phyloP scores from a whole-genome alignment of 2,888 invertebrate genomes.

The Chalcosyrphus nemorum region DNA sequence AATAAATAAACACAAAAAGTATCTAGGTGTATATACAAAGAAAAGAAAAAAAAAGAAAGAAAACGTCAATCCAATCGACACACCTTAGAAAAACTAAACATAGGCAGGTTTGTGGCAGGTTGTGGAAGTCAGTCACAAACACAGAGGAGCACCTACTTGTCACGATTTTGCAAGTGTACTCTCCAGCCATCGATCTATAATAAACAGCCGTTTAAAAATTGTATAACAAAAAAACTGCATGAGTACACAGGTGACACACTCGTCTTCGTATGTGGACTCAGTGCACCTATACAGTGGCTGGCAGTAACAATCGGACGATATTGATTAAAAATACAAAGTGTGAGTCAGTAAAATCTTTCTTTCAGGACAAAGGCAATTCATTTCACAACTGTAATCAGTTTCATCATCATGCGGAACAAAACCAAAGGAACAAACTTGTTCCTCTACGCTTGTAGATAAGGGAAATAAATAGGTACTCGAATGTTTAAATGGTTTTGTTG shows the following conservation, averaged over 20 bases:
- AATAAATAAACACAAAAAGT: slow-evolving; percentile 58
- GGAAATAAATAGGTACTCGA: neutral
- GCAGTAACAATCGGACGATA: slow-evolving; percentile 25
- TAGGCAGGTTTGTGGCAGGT: slow-evolving; percentile 54
- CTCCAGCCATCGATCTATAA: slow-evolving; percentile 53
- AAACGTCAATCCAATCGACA: slow-evolving; percentile 56
- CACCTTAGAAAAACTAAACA: slow-evolving; percentile 60
- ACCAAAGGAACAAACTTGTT: too few species aligned
- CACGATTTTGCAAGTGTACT: slow-evolving; percentile 68
- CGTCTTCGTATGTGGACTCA: neutral
- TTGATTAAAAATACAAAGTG: slow-evolving; percentile 19
- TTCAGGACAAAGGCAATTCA: slow-evolving; percentile 30
- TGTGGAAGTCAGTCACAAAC: slow-evolving; percentile 39
- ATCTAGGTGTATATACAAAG: slow-evolving; percentile 29
- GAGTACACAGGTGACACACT: slow-evolving; percentile 43
- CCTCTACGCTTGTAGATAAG: neutral
- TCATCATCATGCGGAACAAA: slow-evolving; percentile 45
- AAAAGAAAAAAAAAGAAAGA: slow-evolving; percentile 19
- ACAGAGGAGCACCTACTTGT: slow-evolving; percentile 58
- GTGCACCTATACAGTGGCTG: slow-evolving; percentile 3
- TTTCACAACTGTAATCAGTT: slow-evolving; percentile 61
- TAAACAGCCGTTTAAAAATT: neutral
- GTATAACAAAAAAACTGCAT: slow-evolving; percentile 4
- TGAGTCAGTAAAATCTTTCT: slow-evolving; percentile 39
- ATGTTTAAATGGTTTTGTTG: neutral